Evolutionary conservation across 1,140 invertebrate genomes (phyloP).

Genomic region (Drosophila malerkotliana): DNA sequence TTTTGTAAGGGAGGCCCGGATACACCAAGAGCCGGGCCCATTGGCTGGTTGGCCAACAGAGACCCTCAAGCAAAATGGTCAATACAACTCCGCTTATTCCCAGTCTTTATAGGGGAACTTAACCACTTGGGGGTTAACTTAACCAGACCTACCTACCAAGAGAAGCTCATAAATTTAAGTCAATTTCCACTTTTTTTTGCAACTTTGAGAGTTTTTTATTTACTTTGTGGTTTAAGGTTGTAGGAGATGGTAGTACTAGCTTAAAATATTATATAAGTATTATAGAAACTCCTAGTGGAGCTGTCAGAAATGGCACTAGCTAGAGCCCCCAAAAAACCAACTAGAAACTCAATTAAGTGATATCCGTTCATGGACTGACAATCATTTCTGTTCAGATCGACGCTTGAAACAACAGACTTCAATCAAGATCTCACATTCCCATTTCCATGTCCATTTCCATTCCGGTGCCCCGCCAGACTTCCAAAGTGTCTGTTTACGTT

Average conservation of each 20-base stretch:
- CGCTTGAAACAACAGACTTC: conserved; percentile 46
- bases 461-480: conserved; percentile 10
- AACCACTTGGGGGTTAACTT: conserved; percentile 23
- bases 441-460: conserved; percentile 19
- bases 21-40: background rate
- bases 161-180: conserved; percentile 56
- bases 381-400: conserved; percentile 28
- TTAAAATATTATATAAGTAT: background rate
- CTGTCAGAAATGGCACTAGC: conserved; percentile 22
- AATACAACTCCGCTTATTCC: conserved; percentile 12
- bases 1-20: conserved; percentile 57
- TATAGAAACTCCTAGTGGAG: background rate
- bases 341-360: conserved; percentile 19
- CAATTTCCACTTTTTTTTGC: conserved; percentile 43
- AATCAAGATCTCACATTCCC: conserved; percentile 39
- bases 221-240: conserved; percentile 15
- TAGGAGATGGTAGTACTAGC: no score
- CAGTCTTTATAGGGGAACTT: background rate
- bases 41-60: conserved; percentile 7
- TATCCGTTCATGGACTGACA: conserved; percentile 23
- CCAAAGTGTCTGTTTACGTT: conserved; percentile 64
- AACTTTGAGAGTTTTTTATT: conserved; percentile 31
- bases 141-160: conserved; percentile 32
- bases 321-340: background rate
- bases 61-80: conserved; percentile 38